phyloP scores from a whole-genome alignment of 2,888 invertebrate genomes.

The Eupithecia abbreviata region DNA sequence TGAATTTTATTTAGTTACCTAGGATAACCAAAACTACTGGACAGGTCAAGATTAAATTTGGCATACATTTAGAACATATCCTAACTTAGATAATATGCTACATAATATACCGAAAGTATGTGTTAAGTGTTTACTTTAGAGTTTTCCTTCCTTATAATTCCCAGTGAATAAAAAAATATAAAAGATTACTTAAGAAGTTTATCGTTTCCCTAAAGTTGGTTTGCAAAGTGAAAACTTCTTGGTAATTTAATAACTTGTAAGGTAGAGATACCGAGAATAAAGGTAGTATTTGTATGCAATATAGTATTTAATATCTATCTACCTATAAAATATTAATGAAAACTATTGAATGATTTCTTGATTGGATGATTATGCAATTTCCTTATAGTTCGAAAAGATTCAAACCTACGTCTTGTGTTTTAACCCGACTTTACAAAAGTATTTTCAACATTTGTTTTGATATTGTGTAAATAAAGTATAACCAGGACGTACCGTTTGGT shows the following conservation, averaged over 20 bases:
- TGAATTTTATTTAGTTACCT: too few relatives aligned
- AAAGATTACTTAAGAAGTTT: not conserved
- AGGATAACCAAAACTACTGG: too few relatives aligned
- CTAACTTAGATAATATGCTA: too few relatives aligned
- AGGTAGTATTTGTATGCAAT: not conserved
- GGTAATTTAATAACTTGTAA: not conserved
- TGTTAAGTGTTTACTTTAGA: too few relatives aligned
- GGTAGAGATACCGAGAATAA: not conserved
- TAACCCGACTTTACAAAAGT: not conserved
- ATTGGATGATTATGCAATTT: not conserved
- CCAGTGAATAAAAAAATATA: too few relatives aligned
- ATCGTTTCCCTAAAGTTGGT: not conserved
- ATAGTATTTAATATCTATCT: not conserved
- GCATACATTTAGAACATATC: too few relatives aligned
- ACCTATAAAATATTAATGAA: not conserved
- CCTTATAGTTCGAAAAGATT: not conserved
- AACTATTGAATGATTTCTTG: not conserved
- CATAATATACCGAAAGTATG: too few relatives aligned
- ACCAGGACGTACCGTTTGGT: constrained; percentile 22
- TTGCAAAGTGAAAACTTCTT: not conserved
- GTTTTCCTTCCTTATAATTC: not conserved
- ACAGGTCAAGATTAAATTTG: too few relatives aligned
- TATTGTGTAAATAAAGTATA: not conserved
- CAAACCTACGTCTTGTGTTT: not conserved
- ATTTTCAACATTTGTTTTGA: not conserved